These are phyloP conservation scores for Aegotheles bennettii DNA, from an alignment of 2,113 vertebrate species.

Conservation along the genomic window DNA sequence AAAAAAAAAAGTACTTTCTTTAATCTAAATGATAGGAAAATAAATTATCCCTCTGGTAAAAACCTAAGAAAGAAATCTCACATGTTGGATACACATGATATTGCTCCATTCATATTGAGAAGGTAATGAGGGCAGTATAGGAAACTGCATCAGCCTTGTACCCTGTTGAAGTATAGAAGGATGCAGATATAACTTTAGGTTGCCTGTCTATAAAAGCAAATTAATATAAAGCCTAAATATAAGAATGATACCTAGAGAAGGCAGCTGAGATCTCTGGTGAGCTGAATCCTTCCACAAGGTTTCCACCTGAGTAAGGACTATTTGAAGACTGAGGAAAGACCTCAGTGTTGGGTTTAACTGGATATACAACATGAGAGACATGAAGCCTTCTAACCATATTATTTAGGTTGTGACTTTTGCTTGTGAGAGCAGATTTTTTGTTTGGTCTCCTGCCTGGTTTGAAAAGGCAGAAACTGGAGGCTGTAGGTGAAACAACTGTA, in stretches of 20 bases:
- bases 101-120: neutral
- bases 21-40: neutral
- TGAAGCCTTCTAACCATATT: neutral
- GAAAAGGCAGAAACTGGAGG: neutral
- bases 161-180: neutral
- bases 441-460: neutral
- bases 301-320: neutral
- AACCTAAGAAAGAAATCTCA: neutral
- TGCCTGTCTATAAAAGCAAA: neutral
- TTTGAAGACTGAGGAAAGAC: neutral
- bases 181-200: neutral
- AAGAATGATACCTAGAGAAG: neutral
- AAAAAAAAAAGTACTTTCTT: neutral
- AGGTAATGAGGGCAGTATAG: neutral
- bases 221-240: neutral
- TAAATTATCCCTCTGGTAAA: neutral
- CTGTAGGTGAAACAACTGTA: neutral
- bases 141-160: neutral
- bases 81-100: neutral
- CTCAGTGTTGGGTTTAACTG: neutral
- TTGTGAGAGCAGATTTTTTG: neutral
- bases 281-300: neutral
- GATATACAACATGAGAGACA: neutral
- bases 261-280: neutral
- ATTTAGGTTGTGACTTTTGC: neutral